Evolutionary conservation across 2,113 vertebrate species (phyloP).

Genomic region (Lepus timidus): DNA sequence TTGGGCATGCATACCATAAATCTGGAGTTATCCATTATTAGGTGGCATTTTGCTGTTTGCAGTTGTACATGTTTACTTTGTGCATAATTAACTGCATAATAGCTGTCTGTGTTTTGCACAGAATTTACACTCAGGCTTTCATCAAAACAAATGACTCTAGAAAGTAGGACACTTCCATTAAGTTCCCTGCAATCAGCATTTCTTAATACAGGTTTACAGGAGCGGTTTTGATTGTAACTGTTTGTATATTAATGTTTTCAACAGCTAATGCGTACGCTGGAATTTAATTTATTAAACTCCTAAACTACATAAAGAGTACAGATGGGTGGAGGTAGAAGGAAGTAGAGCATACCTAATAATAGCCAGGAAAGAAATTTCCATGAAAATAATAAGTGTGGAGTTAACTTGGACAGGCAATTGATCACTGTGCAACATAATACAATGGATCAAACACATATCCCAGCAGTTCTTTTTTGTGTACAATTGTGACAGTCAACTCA

Average conservation of each 20-base stretch:
- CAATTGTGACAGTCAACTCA: conserved; percentile 65
- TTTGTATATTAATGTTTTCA: conserved; percentile 56
- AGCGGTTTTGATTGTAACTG: conserved; percentile 72
- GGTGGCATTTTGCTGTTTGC: conserved; percentile 89
- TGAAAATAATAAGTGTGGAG: conserved; percentile 82
- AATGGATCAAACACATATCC: conserved; percentile 80
- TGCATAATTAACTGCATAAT: conserved; percentile 91
- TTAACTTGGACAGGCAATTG: conserved; percentile 83
- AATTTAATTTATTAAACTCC: conserved; percentile 77
- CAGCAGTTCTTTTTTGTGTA: conserved; percentile 68
- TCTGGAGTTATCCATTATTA: conserved; percentile 91
- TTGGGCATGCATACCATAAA: conserved; percentile 89
- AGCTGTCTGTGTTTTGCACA: conserved; percentile 86
- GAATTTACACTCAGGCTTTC: conserved; percentile 85
- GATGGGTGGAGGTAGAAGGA: conserved; percentile 47
- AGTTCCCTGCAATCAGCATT: conserved; percentile 78
- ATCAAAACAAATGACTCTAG: conserved; percentile 85
- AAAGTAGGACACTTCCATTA: conserved; percentile 88
- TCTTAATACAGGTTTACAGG: conserved; percentile 79
- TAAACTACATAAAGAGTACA: conserved; percentile 45
- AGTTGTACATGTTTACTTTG: conserved; percentile 91
- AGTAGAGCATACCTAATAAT: conserved; percentile 72
- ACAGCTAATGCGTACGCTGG: conserved; percentile 62
- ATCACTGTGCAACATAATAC: conserved; percentile 78
- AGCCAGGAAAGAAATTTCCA: conserved; percentile 82